Conservation (phyloP, 2,797 vertebrate genomes). For the Hypotaenidia philippensis region DNA sequence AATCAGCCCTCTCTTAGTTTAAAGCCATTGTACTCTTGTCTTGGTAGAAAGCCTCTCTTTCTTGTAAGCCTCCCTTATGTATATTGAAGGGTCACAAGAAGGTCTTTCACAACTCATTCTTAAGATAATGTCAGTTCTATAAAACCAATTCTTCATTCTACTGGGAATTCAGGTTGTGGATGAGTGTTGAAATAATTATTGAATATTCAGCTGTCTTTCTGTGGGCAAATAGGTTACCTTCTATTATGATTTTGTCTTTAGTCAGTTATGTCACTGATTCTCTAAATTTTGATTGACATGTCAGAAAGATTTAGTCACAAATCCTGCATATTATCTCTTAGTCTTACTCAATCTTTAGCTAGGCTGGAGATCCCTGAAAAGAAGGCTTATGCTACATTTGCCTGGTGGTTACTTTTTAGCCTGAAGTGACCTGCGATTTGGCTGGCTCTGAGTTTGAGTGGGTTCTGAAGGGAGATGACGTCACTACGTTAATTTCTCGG, state of each 20-base stretch:
- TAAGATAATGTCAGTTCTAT: neutral
- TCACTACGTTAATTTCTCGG: slow-evolving; percentile 2
- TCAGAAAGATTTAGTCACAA: neutral
- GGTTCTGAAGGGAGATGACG: slow-evolving; percentile 34
- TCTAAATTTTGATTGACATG: neutral
- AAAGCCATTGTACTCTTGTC: neutral
- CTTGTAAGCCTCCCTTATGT: neutral
- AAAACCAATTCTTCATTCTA: neutral
- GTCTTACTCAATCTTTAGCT: neutral
- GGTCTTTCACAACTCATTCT: fast-evolving
- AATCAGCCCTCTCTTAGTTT: neutral
- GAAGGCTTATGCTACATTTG: neutral
- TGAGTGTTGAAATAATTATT: neutral
- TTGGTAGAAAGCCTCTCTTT: neutral
- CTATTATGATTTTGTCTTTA: neutral
- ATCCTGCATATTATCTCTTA: neutral
- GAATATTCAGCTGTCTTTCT: neutral
- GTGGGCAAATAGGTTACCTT: neutral
- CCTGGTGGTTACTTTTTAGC: slow-evolving; percentile 10
- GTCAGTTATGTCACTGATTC: neutral
- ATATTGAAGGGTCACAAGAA: neutral
- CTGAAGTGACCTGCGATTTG: slow-evolving; percentile 39
- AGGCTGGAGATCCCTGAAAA: neutral
- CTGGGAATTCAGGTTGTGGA: neutral
- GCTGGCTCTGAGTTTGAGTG: neutral